Base-by-base conservation (phyloP, 1,140 invertebrate species). In the Drosophila ficusphila region DNA sequence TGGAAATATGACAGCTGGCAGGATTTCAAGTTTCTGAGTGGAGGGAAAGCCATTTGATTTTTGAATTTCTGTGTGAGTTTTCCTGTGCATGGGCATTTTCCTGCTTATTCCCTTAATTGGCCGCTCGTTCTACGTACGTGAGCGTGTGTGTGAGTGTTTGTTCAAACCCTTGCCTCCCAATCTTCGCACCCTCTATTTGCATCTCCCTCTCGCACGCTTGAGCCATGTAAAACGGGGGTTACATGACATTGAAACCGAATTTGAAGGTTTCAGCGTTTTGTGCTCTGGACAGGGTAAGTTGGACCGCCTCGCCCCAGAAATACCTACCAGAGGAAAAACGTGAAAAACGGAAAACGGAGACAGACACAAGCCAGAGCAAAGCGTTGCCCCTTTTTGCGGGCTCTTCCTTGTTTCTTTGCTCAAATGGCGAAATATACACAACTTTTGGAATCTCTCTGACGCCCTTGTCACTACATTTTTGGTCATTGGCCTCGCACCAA, bases 191-290 rank as follows among this genome's bases (percentile, higher is more conserved):
- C 57, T 36, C 23, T 57, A 12, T 12, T 0, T 7, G 29, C 21
- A 1, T 61, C 34, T 19, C 33, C 27, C 57, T 34, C 23, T 6
- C 18, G 48, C 47, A 29, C 25, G 25, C 49, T 44, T 39, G 16
- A 36, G 31, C 42, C 54, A 52, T 86, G 81, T 81, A 82, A 77
- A 83, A 81, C 69, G 67, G 74, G 85, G 86, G 86, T 89, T 78
- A 89, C 86, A 88, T 90, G 86, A 90, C 86, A 90, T 90, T 90
- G 86, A 90, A 90, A 90, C 81, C 61, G 36, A 82, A 69, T 90
- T 90, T 90, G 86, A 90, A 90, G 86, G 86, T 86, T 89, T 74
- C 60, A 79, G 69, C 62, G 46, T 58, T 62, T 49, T 62, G 65
- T 61, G 27, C 44, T 33, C 14, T 58, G 41, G 67, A 27, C 46